Base-by-base conservation (phyloP, 2,888 invertebrate species). In the Philopedon plagiatum region DNA sequence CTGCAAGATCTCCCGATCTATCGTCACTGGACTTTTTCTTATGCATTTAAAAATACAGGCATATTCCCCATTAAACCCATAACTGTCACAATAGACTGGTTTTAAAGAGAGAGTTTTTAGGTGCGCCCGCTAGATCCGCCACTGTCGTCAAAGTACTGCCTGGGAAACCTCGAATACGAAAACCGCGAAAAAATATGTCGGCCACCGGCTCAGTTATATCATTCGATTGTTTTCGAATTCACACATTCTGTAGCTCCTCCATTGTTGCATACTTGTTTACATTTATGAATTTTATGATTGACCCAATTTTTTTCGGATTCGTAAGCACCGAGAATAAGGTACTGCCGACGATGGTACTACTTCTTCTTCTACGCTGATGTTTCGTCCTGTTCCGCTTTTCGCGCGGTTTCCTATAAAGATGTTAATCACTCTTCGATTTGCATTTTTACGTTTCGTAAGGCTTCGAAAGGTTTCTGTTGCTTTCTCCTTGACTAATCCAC, bases 171-270 rank as follows among this genome's bases (percentile, higher is more conserved):
- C 37, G 39, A 54, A 64, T 19, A 56, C 26, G 19, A 23, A 69
- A 29, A 26, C 64, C 61, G 71, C 54, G 32, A 66, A 64, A 54
- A 67, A 76, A 75, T 74, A 62, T 76, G 75, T 66, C 76, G 73
- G 67, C 61, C 68, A 68, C 60, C 66, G 61, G 19, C 32, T 32
- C 73, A 75, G 75, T 76, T 75, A 76, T 74, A 74, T 76, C 70
- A 72, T 71, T 69, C 76, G 71, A 76, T 76, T 76, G 76, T 76
- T 75, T 69, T 73, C 71, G 65, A 72, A 75, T 75, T 76, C 75
- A 69, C 76, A 76, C 76, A 75, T 74, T 71, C 65, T 63, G 67
- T 71, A 67, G 51, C 44, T 23, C 37, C 46, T 41, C 68, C 64
- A 68, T 67, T 70, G 71, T 63, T 64, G 54, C 61, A 29, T 61